Conservation (phyloP, 1,140 invertebrate species). For the Pissodes strobi region DNA sequence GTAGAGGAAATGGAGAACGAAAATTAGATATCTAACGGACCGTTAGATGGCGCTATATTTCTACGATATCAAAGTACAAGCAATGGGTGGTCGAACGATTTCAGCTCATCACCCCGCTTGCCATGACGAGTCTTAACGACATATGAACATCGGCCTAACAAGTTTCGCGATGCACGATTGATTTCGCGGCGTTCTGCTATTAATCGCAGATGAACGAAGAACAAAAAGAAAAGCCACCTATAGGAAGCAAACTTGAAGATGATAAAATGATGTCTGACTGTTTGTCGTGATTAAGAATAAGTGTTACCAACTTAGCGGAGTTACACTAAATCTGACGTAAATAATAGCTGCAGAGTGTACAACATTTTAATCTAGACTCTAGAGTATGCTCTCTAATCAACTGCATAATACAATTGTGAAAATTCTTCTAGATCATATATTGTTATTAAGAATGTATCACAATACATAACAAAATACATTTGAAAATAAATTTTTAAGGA, state of each 20-base stretch:
- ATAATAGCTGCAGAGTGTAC: no score
- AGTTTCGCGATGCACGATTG: constrained; percentile 33
- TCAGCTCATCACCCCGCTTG: constrained; percentile 22
- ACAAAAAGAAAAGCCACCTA: constrained; percentile 20
- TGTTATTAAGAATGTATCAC: no score
- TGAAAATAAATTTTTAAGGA: no score
- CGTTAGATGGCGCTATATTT: constrained; percentile 21
- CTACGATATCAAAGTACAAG: constrained; percentile 19
- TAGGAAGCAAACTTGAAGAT: constrained; percentile 15
- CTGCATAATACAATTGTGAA: no score
- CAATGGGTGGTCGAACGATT: constrained; percentile 27
- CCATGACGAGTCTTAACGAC: constrained; percentile 29
- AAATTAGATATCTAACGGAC: no score
- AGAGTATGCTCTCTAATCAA: no score
- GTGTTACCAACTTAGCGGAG: no score
- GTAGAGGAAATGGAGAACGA: no score
- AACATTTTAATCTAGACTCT: constrained; percentile 23
- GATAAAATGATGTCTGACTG: constrained; percentile 21
- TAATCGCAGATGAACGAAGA: constrained; percentile 26
- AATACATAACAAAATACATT: no score
- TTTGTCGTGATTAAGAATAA: neutral
- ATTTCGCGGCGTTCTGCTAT: constrained; percentile 29
- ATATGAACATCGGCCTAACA: constrained; percentile 34
- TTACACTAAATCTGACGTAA: neutral
- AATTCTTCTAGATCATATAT: no score